Conservation (phyloP, 2,797 vertebrate genomes). For the Anniella stebbinsi region DNA sequence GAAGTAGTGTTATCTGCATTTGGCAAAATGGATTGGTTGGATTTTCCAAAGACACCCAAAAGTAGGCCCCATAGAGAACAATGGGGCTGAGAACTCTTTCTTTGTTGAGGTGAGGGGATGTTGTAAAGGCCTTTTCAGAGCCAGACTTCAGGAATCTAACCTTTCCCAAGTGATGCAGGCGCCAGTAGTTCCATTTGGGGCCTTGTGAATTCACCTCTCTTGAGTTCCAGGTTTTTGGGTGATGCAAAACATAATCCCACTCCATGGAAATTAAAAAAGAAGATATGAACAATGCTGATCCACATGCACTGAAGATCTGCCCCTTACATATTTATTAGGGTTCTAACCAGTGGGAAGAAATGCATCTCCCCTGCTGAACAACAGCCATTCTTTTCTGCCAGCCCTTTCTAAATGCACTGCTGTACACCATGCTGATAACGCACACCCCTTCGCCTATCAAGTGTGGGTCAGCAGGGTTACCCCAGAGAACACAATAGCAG, state of each 20-base stretch:
- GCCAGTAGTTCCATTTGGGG: background rate
- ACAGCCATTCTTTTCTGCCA: conserved; percentile 54
- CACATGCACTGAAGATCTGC: background rate
- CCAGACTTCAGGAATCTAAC: accelerated
- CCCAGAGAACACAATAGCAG: background rate
- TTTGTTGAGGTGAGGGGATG: conserved; percentile 15
- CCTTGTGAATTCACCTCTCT: conserved; percentile 1
- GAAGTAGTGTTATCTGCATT: too few relatives aligned
- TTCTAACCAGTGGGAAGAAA: background rate
- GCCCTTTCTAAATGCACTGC: conserved; percentile 12
- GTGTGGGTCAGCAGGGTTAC: background rate
- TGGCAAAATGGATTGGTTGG: background rate
- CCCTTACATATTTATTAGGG: background rate
- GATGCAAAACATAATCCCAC: accelerated
- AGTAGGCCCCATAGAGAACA: background rate
- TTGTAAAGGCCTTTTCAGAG: background rate
- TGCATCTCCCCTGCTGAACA: background rate
- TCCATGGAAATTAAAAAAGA: background rate
- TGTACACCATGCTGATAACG: background rate
- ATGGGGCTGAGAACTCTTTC: background rate
- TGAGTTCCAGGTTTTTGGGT: background rate
- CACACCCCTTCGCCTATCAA: conserved; percentile 41
- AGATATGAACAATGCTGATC: background rate
- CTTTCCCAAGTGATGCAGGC: background rate
- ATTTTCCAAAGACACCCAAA: accelerated